Evolutionary conservation across 2,797 vertebrate genomes (phyloP), one percentile per base, ranked within the genome.

Genomic region (Peromyscus melanophrys): DNA sequence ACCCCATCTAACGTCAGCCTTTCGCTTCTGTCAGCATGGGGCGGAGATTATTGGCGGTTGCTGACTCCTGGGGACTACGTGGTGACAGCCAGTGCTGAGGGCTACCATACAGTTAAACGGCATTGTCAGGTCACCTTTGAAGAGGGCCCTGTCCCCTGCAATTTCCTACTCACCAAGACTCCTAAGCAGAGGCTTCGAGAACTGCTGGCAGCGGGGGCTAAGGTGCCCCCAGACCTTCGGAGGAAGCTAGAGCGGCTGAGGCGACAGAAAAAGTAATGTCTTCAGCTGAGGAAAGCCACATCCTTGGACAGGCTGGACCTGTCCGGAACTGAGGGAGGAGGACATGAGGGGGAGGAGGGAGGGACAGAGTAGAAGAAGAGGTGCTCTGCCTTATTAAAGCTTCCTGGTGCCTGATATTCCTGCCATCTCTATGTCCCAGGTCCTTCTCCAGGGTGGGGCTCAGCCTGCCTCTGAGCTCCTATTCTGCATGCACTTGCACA

Each of bases 21-120:
- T 92, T 92, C 19, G 4, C 6, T 59, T 10, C 6, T 14, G 16
- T 0, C 89, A 99, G 99, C 99, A 34, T 75, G 98, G 17, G 99
- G 98, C 0, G 99, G 99, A 0, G 99, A 99, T 98, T 99, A 99
- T 98, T 99, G 99, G 99, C 99, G 99, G 6, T 98, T 99, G 55
- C 98, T 99, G 96, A 99, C 99, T 96, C 99, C 99, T 0, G 99
- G 99, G 1, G 99, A 99, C 77, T 99, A 99, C 63, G 98, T 99
- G 94, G 98, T 99, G 94, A 99, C 98, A 0, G 99, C 99, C 10
- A 98, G 99, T 94, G 99, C 99, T 0, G 99, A 99, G 97, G 99
- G 99, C 23, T 99, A 99, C 98, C 89, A 98, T 89, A 96, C 99
- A 0, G 98, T 98, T 29, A 99, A 98, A 4, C 98, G 97, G 67